Base-by-base conservation (phyloP, 1,140 invertebrate species). In the Aphelenchoides avenae region DNA sequence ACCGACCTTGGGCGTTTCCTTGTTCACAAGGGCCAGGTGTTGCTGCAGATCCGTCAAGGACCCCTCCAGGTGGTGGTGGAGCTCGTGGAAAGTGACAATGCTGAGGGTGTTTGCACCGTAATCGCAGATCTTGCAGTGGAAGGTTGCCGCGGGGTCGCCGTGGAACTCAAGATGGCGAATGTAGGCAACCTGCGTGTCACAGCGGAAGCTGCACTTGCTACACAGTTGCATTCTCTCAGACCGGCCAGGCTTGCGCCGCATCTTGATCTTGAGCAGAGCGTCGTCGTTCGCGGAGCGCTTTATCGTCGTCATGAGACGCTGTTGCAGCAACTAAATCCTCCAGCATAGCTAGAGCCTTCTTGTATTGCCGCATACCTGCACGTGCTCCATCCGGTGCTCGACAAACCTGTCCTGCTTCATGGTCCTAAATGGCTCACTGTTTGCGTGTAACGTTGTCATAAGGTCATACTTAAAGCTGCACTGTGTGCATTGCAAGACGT, bases 191-290 rank as follows among this genome's bases (percentile, higher is more conserved):
- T 52, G 51, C 13, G 18, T 15, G n/a, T 52, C 50, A 2, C 18
- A 18, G 1, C 50, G 48, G 5, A 52, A 52, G 24, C 11, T 52
- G 48, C 50, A 52, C 44, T 54, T 53, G 11, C 56, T 52, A 26
- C 50, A 52, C 15, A 13, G 13, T 11, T 52, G 30, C 13, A 56
- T 55, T 29, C 56, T 52, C n/a, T 42, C 13, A 26, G 15, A 26
- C 15, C 44, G 50, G 3, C 13, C 18, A n/a, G 50, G 47, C n/a
- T 53, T 42, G 33, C 47, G 44, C 11, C 18, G 13, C 22, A 3
- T 53, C n/a, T 18, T 11, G 5, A 22, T 15, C 11, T n/a, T 29
- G n/a, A n/a, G 24, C n/a, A 13, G 1, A 11, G 13, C 33, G 13
- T 52, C 44, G 48, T 52, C 48, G 50, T 26, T 26, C 13, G 11